A percentile compares a stretch with the other conserved stretches of the same genome.
Conservation (phyloP, 2,797 vertebrate genomes). For the Crax fasciolata region DNA sequence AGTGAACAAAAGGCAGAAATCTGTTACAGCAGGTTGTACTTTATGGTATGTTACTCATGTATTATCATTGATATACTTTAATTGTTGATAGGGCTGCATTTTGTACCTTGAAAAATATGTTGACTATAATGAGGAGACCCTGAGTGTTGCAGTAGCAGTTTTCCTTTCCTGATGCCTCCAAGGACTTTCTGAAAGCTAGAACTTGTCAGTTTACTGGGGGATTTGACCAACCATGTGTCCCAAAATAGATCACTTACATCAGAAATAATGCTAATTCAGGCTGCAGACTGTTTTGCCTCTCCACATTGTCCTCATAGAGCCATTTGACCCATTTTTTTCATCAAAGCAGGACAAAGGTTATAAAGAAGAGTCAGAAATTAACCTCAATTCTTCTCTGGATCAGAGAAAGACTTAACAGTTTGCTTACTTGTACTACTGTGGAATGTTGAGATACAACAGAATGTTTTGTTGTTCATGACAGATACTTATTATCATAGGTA, state of each 20-base stretch:
- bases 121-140: background rate
- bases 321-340: background rate
- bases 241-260: background rate
- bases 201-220: background rate
- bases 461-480: background rate
- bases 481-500: background rate
- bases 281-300: background rate
- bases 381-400: background rate
- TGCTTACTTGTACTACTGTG: background rate
- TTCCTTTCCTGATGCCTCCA: background rate
- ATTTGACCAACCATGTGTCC: background rate
- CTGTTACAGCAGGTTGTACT: background rate
- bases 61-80: background rate
- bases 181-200: background rate
- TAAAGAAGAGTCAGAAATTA: background rate
- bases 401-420: constrained; percentile 5
- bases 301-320: background rate
- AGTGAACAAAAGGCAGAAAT: background rate
- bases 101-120: background rate
- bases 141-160: background rate
- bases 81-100: background rate
- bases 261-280: background rate
- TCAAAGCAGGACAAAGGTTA: background rate
- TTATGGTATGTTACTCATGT: background rate
- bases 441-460: background rate